Evolutionary conservation across 2,888 invertebrate species (phyloP), one percentile per base, ranked within the genome.

Genomic region (Agrochola lota): DNA sequence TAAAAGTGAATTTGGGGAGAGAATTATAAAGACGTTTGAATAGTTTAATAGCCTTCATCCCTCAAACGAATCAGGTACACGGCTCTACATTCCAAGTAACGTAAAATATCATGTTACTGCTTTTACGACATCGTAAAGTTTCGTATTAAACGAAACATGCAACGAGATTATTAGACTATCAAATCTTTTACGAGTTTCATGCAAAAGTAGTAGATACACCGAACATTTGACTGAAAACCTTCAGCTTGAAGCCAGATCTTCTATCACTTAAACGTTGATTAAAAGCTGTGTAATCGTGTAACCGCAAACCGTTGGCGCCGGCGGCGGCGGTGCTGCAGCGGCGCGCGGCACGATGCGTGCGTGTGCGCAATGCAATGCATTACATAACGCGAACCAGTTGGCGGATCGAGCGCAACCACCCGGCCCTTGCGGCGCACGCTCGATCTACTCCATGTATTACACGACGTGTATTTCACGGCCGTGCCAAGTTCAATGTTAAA

Each of bases 371-470:
- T 87, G 89, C 91, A 86, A 86, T 87, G 85, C 87, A 89, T 95
- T 95, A 92, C 95, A 94, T 95, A 95, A 96, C 91, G 91, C 90
- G 91, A 94, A 95, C 94, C 93, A 94, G 94, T 94, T 92, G 90
- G 88, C 84, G 85, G 84, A 84, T 89, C 83, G 84, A 82, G 86
- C 89, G 80, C 88, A 87, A 82, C 88, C 83, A 88, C 85, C 87
- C 84, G 80, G 80, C 83, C 80, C 85, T 79, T 78, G 68, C 81
- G 74, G 82, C 75, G 69, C 86, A 84, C 83, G 85, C 78, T 78
- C 85, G 63, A 70, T 79, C 84, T 67, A 78, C 83, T 79, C 63
- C 78, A 86, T 87, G 80, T 86, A 85, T 82, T 87, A 90, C 89
- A 89, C 88, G 81, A 89, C 76, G 84, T 86, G 85, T 89, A 90